Percentiles rank a stretch among this genome's conserved stretches.
Conservation (phyloP, 2,888 invertebrate species). For the Cephus sareptanus region DNA sequence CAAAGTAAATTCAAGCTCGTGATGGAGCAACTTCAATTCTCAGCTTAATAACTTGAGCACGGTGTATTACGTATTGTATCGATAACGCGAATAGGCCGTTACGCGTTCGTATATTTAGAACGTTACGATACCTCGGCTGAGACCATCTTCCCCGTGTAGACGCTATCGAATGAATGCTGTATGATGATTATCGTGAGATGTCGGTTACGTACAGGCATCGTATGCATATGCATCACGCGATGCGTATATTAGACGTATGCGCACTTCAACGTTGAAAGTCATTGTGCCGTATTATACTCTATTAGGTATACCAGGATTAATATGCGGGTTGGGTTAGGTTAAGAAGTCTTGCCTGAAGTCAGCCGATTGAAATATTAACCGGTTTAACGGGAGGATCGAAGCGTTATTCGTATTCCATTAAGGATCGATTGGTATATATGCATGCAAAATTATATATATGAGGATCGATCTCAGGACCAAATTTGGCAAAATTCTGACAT, state of each 20-base stretch:
- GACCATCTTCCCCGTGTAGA: not conserved
- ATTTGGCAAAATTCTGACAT: not conserved
- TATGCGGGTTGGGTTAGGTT: not conserved
- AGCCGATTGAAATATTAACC: not conserved
- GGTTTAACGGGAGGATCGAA: not conserved
- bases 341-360: not conserved
- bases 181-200: not conserved
- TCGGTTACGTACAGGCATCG: not conserved
- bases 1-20: not conserved
- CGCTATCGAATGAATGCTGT: not conserved
- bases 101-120: not conserved
- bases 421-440: not conserved
- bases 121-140: not conserved
- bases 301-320: not conserved
- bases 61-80: not conserved
- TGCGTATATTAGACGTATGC: not conserved
- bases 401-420: not conserved
- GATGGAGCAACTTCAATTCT: not conserved
- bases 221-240: not conserved
- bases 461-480: not conserved
- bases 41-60: not conserved
- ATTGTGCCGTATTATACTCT: not conserved
- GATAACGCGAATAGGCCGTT: not conserved
- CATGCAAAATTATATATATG: too few relatives aligned
- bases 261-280: not conserved